Base-by-base conservation (phyloP, 2,888 invertebrate genomes). In the Eueremaeus valkanovi region DNA sequence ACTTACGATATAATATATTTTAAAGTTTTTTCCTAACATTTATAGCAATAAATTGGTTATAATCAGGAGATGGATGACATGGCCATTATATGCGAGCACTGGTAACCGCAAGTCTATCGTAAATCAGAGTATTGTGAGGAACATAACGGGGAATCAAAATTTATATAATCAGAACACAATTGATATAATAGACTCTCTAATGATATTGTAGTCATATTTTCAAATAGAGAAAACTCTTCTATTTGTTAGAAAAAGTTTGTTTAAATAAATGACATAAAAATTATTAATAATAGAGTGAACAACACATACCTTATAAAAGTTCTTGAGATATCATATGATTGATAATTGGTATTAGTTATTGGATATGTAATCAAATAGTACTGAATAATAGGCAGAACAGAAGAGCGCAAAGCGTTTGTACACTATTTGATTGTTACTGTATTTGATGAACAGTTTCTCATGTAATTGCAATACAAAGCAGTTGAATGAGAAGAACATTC, bases 11-110 rank as follows among this genome's bases (percentile, higher is more conserved):
- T 55, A 55, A 8, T 55, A 24, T 55, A 24, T 27, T 21, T 21
- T n/a, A n/a, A 6, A 55, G 24, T 1, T 27, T 51, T 68, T 11
- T n/a, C n/a, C n/a, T n/a, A 68, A 11, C n/a, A 40, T 40, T 40
- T 68, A 24, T 40, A 11, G 68, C 33, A 40, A 68, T 68, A 68
- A 68, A 68, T 68, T 68, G 68, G 68, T 40, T 42, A 24, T 68
- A 68, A 68, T 68, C 40, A 68, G 36, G n/a, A 33, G 21, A 16
- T 61, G 61, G 68, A 68, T 68, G 40, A 68, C 68, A 40, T 24
- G 21, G 40, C 6, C 40, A 27, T 29, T 68, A 58, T 68, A 68
- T 68, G 42, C 40, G 3, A 68, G 2, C 13, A 24, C 40, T 68
- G 29, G 18, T 33, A 63, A 68, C 68, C 68, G 24, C 68, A 68